Evolutionary conservation across 1,140 invertebrate species (phyloP), one percentile per base, ranked within the genome.

Genomic region (Conus ventricosus): DNA sequence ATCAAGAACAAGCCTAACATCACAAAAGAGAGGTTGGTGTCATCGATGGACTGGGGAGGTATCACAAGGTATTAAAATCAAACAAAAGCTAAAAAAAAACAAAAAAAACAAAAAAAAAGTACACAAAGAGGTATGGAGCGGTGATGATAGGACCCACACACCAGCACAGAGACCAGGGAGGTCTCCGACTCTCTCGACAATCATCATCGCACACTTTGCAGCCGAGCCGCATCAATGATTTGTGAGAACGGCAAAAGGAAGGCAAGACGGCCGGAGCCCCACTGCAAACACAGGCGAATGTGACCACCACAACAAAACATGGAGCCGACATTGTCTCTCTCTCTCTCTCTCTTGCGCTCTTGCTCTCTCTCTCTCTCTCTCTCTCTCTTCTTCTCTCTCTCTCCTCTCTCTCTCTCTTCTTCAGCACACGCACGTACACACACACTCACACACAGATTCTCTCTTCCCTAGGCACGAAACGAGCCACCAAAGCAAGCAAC

Each of bases 271-370:
- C 85, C 23, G 75, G 71, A 27, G 15, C 54, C 67, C 27, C 57
- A 87, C 85, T 87, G 85, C 85, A 87, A 87, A 85, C 76, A 87
- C 75, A 87, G 85, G 85, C 75, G 51, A 87, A 78, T 6, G 54
- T 87, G n/a, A 87, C 85, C 85, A 13, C 11, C 84, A 78, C 54
- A 84, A 84, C 5, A 60, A 27, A 13, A 63, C 17, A 84, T 84
- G 13, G 82, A 15, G 54, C 82, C 82, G 4, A 84, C n/a, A 60
- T 54, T 8, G 6, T n/a, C 10, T 63, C 60, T 11, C 60, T 13
- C 60, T 63, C 60, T 63, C 17, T 63, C 60, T 63, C 60, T 63
- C 60, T 13, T n/a, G n/a, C n/a, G n/a, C n/a, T n/a, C n/a, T n/a
- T n/a, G n/a, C n/a, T n/a, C n/a, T n/a, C n/a, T n/a, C n/a, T n/a